Evolutionary conservation across 2,888 invertebrate genomes (phyloP).

Genomic region (Trisateles emortualis): DNA sequence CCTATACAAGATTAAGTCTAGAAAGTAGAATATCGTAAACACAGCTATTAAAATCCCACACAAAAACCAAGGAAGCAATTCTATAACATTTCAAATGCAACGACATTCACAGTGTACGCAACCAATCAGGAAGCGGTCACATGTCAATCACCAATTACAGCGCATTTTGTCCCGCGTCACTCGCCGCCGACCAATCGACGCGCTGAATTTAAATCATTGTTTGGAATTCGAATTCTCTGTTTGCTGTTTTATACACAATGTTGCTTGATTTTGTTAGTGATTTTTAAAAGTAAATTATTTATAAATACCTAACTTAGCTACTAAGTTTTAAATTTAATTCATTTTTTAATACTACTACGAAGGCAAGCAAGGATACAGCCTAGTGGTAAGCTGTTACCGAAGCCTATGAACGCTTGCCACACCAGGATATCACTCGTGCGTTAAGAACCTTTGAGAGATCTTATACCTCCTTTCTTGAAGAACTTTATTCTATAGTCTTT

Average conservation of each 20-base stretch:
- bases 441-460: too few species aligned
- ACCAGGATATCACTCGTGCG: too few species aligned
- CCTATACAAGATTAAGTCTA: slow-evolving; percentile 1
- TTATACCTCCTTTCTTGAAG: too few species aligned
- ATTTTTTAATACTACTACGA: too few species aligned
- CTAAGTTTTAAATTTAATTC: too few species aligned
- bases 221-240: slow-evolving; percentile 64
- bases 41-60: slow-evolving; percentile 7
- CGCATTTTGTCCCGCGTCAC: slow-evolving; percentile 76
- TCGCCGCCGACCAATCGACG: slow-evolving; percentile 69
- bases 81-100: slow-evolving; percentile 54
- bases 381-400: too few species aligned
- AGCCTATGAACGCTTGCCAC: too few species aligned
- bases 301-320: too few species aligned
- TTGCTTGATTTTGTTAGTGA: slow-evolving; percentile 3
- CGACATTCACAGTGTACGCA: slow-evolving; percentile 49
- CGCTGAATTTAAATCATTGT: slow-evolving; percentile 73
- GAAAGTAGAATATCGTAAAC: slow-evolving; percentile 12
- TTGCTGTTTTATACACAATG: slow-evolving; percentile 25
- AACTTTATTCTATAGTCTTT: too few species aligned
- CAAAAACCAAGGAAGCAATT: slow-evolving; percentile 33
- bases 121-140: slow-evolving; percentile 80
- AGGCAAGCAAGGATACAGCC: too few species aligned
- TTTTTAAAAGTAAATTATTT: background rate
- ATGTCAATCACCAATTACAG: slow-evolving; percentile 84